A percentile compares a stretch with the other conserved stretches of the same genome.
phyloP scores from a whole-genome alignment of 2,797 vertebrate species.

The Notoglanidium macrostoma region DNA sequence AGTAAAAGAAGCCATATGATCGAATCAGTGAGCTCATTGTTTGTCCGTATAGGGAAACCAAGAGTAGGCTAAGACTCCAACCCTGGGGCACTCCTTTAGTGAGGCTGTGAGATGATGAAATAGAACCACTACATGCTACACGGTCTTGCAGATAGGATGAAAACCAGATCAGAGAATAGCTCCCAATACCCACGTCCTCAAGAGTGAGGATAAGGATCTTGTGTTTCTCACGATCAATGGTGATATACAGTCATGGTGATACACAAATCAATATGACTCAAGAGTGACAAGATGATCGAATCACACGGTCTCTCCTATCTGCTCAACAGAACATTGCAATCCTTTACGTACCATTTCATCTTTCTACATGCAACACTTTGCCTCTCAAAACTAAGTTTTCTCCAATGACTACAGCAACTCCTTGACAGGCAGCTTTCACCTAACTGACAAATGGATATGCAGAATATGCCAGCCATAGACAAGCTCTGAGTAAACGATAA shows the following conservation, averaged over 20 bases:
- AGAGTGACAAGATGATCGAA: not conserved
- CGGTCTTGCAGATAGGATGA: slow-evolving; percentile 3
- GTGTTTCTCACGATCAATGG: not conserved
- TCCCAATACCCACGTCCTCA: not conserved
- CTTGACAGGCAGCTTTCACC: slow-evolving; percentile 26
- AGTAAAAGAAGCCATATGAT: not conserved
- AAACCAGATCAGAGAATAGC: slow-evolving; percentile 9
- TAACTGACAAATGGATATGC: slow-evolving; percentile 37
- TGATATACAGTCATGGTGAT: not conserved
- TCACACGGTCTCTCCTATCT: not conserved
- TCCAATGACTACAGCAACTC: not conserved
- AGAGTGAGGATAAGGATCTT: slow-evolving; percentile 5
- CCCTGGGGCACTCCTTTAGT: not conserved
- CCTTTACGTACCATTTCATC: not conserved
- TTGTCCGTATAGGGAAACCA: not conserved
- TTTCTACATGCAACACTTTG: not conserved
- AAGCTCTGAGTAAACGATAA: slow-evolving; percentile 9
- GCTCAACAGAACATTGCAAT: slow-evolving; percentile 8
- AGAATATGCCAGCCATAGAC: slow-evolving; percentile 19
- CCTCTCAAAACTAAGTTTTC: slow-evolving; percentile 6
- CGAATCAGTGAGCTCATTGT: not conserved
- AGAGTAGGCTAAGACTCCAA: not conserved
- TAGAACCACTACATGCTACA: slow-evolving; percentile 1
- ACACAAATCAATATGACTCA: not conserved
- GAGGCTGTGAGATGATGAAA: not conserved